Percentiles rank a stretch among this genome's conserved stretches.
Conservation (phyloP, 2,888 invertebrate genomes). For the Tholera decimalis region DNA sequence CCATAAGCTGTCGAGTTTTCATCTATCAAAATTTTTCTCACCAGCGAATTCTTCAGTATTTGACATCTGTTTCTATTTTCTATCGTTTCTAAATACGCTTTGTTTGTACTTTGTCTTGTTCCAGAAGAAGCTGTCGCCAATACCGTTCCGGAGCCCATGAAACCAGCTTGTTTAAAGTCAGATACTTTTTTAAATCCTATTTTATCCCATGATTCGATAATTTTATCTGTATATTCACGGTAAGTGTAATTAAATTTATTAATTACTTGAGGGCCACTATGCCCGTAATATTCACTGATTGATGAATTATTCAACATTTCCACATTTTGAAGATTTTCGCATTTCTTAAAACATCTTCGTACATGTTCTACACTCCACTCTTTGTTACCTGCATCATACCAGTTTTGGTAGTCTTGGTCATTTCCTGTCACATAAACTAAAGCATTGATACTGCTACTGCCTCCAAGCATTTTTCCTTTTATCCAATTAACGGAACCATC, state of each 20-base stretch:
- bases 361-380: background rate
- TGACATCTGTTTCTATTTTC: no score
- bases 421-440: background rate
- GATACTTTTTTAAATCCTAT: background rate
- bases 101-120: background rate
- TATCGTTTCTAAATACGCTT: background rate
- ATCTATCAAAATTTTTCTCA: background rate
- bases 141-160: no score
- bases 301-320: no score
- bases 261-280: no score
- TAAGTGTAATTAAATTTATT: background rate
- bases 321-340: no score
- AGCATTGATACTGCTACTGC: background rate
- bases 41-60: background rate
- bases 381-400: conserved; percentile 1
- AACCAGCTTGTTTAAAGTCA: background rate
- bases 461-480: conserved; percentile 3
- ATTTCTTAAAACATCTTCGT: no score
- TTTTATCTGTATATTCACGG: background rate
- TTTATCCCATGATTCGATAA: conserved; percentile 1
- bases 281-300: no score
- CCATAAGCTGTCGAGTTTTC: background rate
- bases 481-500: background rate
- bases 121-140: background rate
- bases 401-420: background rate